Conservation (phyloP, 2,797 vertebrate species). For the Lagocephalus sceleratus region DNA sequence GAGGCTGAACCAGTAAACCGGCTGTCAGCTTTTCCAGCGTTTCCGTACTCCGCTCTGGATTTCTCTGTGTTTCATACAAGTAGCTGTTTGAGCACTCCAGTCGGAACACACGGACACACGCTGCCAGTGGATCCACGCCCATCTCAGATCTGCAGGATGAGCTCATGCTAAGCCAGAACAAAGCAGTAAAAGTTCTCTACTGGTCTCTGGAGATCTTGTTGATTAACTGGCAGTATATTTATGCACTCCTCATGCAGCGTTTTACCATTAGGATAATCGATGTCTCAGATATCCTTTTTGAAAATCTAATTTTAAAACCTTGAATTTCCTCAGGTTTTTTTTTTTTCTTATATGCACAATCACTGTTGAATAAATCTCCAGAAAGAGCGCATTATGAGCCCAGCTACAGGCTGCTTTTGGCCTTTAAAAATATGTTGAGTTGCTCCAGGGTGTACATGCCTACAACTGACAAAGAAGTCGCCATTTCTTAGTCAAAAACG, state of each 20-base stretch:
- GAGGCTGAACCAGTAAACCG: no score
- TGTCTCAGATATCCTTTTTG: conserved; percentile 15
- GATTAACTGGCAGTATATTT: conserved; percentile 33
- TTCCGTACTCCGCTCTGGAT: no score
- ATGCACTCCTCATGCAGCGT: conserved; percentile 4
- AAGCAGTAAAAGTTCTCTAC: conserved; percentile 51
- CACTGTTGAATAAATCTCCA: no score
- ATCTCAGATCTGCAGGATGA: conserved; percentile 37
- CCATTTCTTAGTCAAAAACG: no score
- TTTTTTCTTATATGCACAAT: no score
- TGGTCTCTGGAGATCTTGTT: conserved; percentile 21
- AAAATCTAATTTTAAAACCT: background rate
- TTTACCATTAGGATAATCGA: conserved; percentile 14
- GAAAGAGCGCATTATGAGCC: background rate
- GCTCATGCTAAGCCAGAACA: conserved; percentile 50
- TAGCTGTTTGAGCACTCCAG: background rate
- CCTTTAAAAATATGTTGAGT: background rate
- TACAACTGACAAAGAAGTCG: no score
- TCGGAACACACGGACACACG: conserved; percentile 7
- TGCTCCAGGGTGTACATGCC: no score
- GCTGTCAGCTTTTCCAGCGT: no score
- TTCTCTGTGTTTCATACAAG: no score
- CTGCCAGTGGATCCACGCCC: conserved; percentile 7
- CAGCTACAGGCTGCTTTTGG: background rate
- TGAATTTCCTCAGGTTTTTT: background rate